phyloP scores from a whole-genome alignment of 2,113 vertebrate species.

The Alectura lathami region DNA sequence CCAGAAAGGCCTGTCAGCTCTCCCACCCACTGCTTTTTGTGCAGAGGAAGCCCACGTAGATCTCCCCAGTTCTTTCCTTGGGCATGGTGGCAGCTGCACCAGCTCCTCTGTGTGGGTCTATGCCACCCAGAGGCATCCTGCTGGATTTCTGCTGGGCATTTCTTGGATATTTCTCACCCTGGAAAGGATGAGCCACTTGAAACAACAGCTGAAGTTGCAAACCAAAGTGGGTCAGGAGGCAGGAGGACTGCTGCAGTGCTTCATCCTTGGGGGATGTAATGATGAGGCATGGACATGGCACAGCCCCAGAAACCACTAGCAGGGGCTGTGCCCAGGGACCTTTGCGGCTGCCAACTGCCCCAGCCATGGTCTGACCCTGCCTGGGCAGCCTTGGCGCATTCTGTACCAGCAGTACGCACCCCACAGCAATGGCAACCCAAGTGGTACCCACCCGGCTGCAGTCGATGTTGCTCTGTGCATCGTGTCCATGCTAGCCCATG shows the following conservation, averaged over 20 bases:
- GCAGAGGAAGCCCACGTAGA: not conserved
- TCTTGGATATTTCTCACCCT: not conserved
- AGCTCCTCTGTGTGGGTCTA: rapidly evolving
- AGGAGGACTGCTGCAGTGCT: too few relatives aligned
- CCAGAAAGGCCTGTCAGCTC: not conserved
- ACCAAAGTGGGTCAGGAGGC: not conserved
- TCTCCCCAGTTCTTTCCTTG: not conserved
- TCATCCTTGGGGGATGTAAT: too few relatives aligned
- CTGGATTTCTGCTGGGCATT: not conserved
- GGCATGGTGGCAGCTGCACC: not conserved
- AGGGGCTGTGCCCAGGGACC: not conserved
- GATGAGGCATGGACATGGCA: not conserved
- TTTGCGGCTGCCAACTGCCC: rapidly evolving
- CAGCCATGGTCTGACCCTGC: rapidly evolving
- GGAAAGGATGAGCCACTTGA: not conserved
- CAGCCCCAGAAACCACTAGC: not conserved
- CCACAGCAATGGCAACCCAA: rapidly evolving
- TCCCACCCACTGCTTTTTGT: not conserved
- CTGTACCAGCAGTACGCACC: rapidly evolving
- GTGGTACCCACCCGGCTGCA: not conserved
- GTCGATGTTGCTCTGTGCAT: not conserved
- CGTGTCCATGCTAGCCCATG: rapidly evolving
- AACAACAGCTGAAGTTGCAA: not conserved
- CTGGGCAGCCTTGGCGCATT: not conserved
- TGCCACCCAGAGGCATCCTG: rapidly evolving